Base-by-base conservation (phyloP, 2,797 vertebrate genomes). In the Sylvia borin region DNA sequence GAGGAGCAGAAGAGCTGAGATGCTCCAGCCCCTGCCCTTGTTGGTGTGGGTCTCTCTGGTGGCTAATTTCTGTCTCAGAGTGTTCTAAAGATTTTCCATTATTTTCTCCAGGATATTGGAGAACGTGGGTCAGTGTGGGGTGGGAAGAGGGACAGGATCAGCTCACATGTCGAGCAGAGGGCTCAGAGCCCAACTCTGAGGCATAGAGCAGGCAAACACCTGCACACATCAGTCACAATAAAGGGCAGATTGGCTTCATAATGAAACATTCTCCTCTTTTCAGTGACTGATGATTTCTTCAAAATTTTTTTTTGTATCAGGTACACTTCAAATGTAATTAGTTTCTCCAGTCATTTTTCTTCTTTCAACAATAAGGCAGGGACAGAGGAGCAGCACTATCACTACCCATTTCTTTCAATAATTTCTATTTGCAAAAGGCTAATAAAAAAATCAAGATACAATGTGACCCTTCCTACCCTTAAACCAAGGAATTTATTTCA, bases 291-390 rank as follows among this genome's bases (percentile, higher is more conserved):
- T 43, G 66, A 36, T 47, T 93, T 77, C 61, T 85, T 60, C 55
- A 20, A 27, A 11, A 40, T 60, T 76, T 58, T 51, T 91, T n/a
- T 34, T 65, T 9, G 7, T 53, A 62, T 38, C 75, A 77, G 67
- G 60, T 81, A 75, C 34, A 24, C 85, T 91, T 86, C 50, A 76
- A 86, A 84, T 11, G 12, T 71, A 88, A 78, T 85, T 93, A 65
- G 53, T 84, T 86, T 84, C 43, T 61, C 48, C 32, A 22, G 31
- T 25, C 51, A 62, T 84, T 64, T 83, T 78, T 54, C 31, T 92
- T 36, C 64, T 48, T 80, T 36, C 57, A 65, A 34, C 47, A 55
- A 43, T 19, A 55, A 92, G 42, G 15, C 40, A 73, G 45, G 40
- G 20, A 58, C 3, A 4, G 72, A 55, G 48, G 70, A 58, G 7